These are phyloP conservation scores for Calliphora vicina DNA, from an alignment of 1,140 invertebrate genomes.

Conservation along the genomic window DNA sequence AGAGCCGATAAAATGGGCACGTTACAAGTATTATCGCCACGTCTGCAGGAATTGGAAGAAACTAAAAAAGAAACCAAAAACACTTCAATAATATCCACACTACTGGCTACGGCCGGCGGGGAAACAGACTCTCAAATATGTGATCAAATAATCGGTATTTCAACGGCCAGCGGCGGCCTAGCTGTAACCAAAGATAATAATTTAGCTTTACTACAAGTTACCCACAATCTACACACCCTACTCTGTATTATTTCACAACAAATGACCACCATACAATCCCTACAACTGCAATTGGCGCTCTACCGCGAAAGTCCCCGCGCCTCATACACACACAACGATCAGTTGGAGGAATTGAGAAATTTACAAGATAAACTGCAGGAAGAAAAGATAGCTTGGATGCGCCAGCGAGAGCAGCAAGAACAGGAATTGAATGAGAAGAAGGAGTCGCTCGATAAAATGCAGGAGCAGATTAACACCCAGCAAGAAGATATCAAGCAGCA, in stretches of 20 bases:
- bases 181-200: constrained; percentile 70
- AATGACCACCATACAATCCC: constrained; percentile 82
- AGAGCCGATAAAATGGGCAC: constrained; percentile 47
- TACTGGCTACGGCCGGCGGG: constrained; percentile 50
- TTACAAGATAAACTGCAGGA: constrained; percentile 79
- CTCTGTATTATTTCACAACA: constrained; percentile 85
- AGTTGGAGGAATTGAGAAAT: constrained; percentile 77
- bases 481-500: constrained; percentile 86
- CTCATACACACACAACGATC: constrained; percentile 74
- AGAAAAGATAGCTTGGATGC: constrained; percentile 81
- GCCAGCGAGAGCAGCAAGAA: constrained; percentile 70
- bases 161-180: constrained; percentile 42
- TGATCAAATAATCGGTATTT: constrained; percentile 29
- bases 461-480: constrained; percentile 75
- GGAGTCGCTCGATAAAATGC: constrained; percentile 62
- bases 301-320: constrained; percentile 66
- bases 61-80: constrained; percentile 49
- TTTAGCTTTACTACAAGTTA: constrained; percentile 76
- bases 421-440: constrained; percentile 74
- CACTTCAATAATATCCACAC: constrained; percentile 32
- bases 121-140: constrained; percentile 46
- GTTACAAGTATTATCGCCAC: constrained; percentile 49
- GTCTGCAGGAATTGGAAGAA: constrained; percentile 57
- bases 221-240: constrained; percentile 83
- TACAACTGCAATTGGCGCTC: constrained; percentile 73